Conservation (phyloP, 2,888 invertebrate species). For the Orchesella flavescens region DNA sequence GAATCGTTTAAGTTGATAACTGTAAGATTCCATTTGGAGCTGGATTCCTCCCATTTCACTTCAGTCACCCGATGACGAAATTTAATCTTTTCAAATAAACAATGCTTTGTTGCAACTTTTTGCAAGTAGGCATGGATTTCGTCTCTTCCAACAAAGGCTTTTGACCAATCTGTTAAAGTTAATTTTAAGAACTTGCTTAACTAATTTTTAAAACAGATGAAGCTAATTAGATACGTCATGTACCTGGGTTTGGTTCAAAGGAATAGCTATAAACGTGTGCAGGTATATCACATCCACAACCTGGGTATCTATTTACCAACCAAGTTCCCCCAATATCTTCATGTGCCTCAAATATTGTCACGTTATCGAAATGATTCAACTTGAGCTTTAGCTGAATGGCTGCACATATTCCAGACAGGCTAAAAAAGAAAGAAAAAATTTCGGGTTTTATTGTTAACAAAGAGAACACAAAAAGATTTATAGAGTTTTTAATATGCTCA, state of each 20-base stretch:
- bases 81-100: conserved; percentile 60
- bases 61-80: conserved; percentile 54
- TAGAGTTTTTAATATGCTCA: conserved; percentile 9
- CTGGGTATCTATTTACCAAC: conserved; percentile 64
- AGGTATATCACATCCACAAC: conserved; percentile 67
- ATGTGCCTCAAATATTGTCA: conserved; percentile 68
- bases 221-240: neutral
- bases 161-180: conserved; percentile 64
- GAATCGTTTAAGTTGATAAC: conserved; percentile 14
- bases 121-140: conserved; percentile 67
- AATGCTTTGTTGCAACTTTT: conserved; percentile 64
- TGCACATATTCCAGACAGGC: conserved; percentile 67
- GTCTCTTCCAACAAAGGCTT: conserved; percentile 43
- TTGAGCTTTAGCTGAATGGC: conserved; percentile 62
- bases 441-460: neutral
- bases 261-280: conserved; percentile 69
- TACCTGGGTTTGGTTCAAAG: conserved; percentile 69
- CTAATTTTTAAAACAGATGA: neutral
- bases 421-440: conserved; percentile 36
- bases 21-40: conserved; percentile 53
- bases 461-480: neutral
- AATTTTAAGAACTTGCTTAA: neutral
- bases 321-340: conserved; percentile 69
- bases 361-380: conserved; percentile 56
- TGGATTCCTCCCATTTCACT: conserved; percentile 55